Base-by-base conservation (phyloP, 2,113 vertebrate species). In the Dendrocopos noguchii region DNA sequence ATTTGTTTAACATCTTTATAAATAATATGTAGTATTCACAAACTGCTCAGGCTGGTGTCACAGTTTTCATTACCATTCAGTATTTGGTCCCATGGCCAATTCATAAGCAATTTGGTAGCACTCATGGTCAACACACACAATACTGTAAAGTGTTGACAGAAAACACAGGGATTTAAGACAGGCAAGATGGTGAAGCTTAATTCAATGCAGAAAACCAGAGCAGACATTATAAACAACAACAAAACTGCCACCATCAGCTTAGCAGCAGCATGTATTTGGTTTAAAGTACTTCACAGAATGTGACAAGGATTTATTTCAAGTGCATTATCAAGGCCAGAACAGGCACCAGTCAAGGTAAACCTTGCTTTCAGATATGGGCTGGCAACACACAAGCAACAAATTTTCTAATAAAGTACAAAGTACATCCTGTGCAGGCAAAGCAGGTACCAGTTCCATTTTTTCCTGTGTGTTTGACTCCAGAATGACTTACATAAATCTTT, bases 1-100 rank as follows among this genome's bases (percentile, higher is more conserved):
- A 56, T 90, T 78, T 76, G 20, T 60, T 95, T 83, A 85, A 91
- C 9, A 24, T 86, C 82, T 95, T 89, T 47, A 52, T 77, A 86
- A 85, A 83, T 61, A 60, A 33, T 20, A 33, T 6, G 31, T 17
- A 75, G 10, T 15, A 39, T 53, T 80, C 68, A 47, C 56, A 75
- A 56, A 5, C 18, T 71, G 36, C 79, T 87, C 34, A 67, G 64
- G 21, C 28, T 86, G 36, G 12, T 77, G 66, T 68, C 76, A 85
- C 44, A 28, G 7, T 57, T 71, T 70, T 93, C 72, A 64, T 64
- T 83, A 47, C 31, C 2, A 4, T 19, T 60, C 68, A 44, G 25
- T 17, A 11, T 88, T 88, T 60, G n/a, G 17, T 80, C 52, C 60
- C 60, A 82, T 85, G 90, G 71, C 65, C 82, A 87, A 77, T 67